A percentile compares a stretch with the other conserved stretches of the same genome.
Conservation (phyloP, 37 sponge, comb jelly and placozoan species). For the Agelas oroides region DNA sequence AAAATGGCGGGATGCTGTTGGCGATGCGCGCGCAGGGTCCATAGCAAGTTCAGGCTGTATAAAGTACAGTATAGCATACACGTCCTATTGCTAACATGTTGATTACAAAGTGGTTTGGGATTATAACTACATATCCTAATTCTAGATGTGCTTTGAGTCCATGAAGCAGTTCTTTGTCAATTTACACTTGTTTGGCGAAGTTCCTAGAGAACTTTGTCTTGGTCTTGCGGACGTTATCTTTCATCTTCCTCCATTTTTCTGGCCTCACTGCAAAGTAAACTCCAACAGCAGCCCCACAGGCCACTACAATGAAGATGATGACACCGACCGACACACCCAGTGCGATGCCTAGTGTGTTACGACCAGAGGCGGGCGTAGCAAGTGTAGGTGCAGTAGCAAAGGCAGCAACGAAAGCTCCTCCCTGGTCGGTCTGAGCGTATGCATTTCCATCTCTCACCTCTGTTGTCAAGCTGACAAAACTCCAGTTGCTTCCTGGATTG, state of each 20-base stretch:
- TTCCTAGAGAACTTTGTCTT: conserved; percentile 67
- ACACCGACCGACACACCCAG: conserved; percentile 34
- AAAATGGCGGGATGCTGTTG: too few relatives aligned
- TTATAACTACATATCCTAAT: too few relatives aligned
- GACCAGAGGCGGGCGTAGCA: too few relatives aligned
- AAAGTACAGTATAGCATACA: too few relatives aligned
- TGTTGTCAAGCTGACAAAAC: conserved; percentile 43
- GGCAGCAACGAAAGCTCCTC: conserved; percentile 80
- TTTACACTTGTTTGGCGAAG: conserved; percentile 80
- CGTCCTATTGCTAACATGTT: background rate
- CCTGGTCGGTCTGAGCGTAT: conserved; percentile 47
- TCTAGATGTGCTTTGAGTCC: too few relatives aligned
- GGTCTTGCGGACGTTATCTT: conserved; percentile 9
- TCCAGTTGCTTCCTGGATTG: conserved; percentile 14
- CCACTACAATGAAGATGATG: conserved; percentile 52
- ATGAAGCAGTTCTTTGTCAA: too few relatives aligned
- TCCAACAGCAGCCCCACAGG: conserved; percentile 15
- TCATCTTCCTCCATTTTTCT: conserved; percentile 54
- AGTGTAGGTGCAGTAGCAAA: too few relatives aligned
- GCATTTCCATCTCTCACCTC: conserved; percentile 36
- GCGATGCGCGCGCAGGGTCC: too few relatives aligned
- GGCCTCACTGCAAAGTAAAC: conserved; percentile 63
- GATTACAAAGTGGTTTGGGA: too few relatives aligned
- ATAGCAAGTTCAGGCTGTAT: too few relatives aligned
- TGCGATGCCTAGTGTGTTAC: conserved; percentile 34